Base-by-base conservation (phyloP, 2,797 vertebrate species). In the Gymnocypris eckloni region DNA sequence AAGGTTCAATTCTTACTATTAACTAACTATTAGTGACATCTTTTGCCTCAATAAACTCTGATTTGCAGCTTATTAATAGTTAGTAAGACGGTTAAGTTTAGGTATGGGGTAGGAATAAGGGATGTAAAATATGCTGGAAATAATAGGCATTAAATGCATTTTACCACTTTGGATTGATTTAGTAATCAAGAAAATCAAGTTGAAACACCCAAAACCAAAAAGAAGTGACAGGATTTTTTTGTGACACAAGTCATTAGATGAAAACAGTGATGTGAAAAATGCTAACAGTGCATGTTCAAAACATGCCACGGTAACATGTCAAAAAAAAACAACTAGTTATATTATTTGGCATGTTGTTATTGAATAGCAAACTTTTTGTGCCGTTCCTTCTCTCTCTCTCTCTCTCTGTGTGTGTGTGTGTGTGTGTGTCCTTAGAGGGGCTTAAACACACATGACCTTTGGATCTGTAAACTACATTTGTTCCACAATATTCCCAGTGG, bases 371-470 rank as follows among this genome's bases (percentile, higher is more conserved):
- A 22, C 64, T 66, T 20, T 61, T 69, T 72, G 13, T 7, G 13
- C 10, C 6, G 48, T 33, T n/a, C 16, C 66, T 67, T 28, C 59
- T 52, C 43, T 22, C 52, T 56, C 18, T 56, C 54, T 41, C 39
- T 41, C 39, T 45, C 10, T 48, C 4, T 48, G 7, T 9, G 28
- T 69, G 20, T 50, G 39, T 48, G 25, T 64, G 13, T 25, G 12
- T 71, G 66, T 54, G 48, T 85, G 41, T 20, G 43, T 43, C 4
- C 56, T 83, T 39, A 79, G 16, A 54, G 75, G 78, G 64, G 61
- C 82, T 87, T 86, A 85, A 50, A 86, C 86, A 92, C 89, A 94
- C 91, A 94, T 87, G 91, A 95, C 94, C 95, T 96, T 95, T 95
- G 94, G 92, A 94, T 94, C 89, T 87, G 87, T 80, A 86, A 86